Evolutionary conservation across 2,888 invertebrate species (phyloP), one percentile per base, ranked within the genome.

Genomic region (Xylota sylvarum): DNA sequence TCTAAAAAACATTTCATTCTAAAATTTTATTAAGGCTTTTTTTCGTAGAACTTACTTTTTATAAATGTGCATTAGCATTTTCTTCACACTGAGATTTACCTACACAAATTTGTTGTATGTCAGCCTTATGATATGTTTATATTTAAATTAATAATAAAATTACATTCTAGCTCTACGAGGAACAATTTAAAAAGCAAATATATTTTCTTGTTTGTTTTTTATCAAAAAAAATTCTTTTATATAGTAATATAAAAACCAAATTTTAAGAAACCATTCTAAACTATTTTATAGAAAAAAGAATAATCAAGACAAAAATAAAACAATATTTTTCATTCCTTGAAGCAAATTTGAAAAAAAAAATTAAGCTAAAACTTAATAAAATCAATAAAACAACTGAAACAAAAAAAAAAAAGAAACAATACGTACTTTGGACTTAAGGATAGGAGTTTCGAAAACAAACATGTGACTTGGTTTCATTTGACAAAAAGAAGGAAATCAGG

Each of bases 81-180:
- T 50, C 9, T 32, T 58, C 14, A 52, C 81, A 81, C 55, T 48
- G 12, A 81, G 50, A 27, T 56, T 76, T n/a, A 48, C 62, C 70
- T 78, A 23, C 23, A 23, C 3, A 78, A 50, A 30, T 73, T 37
- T 62, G 60, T 48, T 43, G 12, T 50, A 35, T 76, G 35, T 83
- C 52, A 48, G 67, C 23, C 43, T 78, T 52, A 69, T n/a, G 52
- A 12, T 60, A 50, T 72, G 32, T 67, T 69, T 58, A 19, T 48
- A 55, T 40, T 43, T 30, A 12, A 84, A 52, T 73, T 52, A 17
- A 60, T 65, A 77, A 76, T 69, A 67, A 76, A 82, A 78, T 78
- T 78, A 77, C 77, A 58, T 62, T 82, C 86, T 86, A 86, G 82
- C 82, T 86, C 86, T 86, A 86, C 86, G 9, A 55, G 67, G 77